phyloP scores from a whole-genome alignment of 2,888 invertebrate species.

The Marronus borbonicus region DNA sequence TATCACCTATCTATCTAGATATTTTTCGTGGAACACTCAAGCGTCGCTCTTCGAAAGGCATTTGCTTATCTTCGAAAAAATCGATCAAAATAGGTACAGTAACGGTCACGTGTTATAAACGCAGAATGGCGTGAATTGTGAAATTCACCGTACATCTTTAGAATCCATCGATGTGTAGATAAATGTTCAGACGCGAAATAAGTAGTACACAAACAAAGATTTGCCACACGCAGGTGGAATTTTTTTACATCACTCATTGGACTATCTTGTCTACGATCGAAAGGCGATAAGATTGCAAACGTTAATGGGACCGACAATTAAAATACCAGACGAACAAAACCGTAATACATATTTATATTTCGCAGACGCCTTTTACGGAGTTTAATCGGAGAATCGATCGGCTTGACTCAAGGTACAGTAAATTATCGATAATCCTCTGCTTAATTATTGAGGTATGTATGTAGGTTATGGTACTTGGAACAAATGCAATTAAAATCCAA shows the following conservation, averaged over 20 bases:
- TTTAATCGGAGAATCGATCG: not conserved
- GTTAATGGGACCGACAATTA: not conserved
- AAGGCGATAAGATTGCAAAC: not conserved
- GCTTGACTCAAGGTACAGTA: not conserved
- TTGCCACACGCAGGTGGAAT: conserved; percentile 26
- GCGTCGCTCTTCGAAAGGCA: not conserved
- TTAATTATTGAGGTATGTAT: no score
- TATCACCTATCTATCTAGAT: not conserved
- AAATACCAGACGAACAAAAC: not conserved
- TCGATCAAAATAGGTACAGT: conserved; percentile 1
- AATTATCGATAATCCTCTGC: no score
- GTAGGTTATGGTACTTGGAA: no score
- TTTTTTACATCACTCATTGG: conserved; percentile 23
- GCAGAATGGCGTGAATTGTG: no score
- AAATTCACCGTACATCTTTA: not conserved
- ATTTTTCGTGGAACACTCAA: not conserved
- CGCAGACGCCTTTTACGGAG: not conserved
- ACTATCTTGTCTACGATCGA: conserved; percentile 26
- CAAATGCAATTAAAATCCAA: no score
- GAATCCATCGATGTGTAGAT: not conserved
- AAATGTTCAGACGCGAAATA: not conserved
- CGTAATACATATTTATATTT: not conserved
- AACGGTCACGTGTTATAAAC: not conserved
- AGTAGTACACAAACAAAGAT: not conserved
- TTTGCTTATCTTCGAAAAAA: conserved; percentile 1